Base-by-base conservation (phyloP, 2,888 invertebrate genomes). In the Aproaerema taeniolella region DNA sequence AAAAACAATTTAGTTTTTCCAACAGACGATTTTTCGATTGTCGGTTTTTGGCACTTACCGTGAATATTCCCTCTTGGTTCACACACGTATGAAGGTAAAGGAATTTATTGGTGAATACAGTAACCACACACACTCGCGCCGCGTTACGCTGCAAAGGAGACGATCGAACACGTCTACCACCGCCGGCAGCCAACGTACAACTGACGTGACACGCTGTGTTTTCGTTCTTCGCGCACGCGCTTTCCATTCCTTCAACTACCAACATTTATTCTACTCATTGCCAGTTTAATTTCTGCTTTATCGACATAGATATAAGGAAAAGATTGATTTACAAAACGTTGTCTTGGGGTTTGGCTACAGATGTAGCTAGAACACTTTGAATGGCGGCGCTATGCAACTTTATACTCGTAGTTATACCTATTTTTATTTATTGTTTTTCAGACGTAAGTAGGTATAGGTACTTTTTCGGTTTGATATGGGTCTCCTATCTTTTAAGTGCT, bases 221-320 rank as follows among this genome's bases (percentile, higher is more conserved):
- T 81, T 81, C 78, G 68, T 60, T 53, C 43, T 39, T 20, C 58
- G 58, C 78, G 79, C 82, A 71, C 67, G 82, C 81, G 79, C 57
- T 51, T 7, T 37, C 55, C 70, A n/a, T 71, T 74, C 76, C 78
- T 10, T 9, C 10, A 28, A 28, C 3, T 28, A 8, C 4, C 9
- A 28, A 7, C 28, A n/a, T n/a, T n/a, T n/a, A n/a, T n/a, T n/a
- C n/a, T n/a, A n/a, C n/a, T n/a, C n/a, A n/a, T n/a, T n/a, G n/a
- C n/a, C n/a, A n/a, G n/a, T 5, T 14, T 25, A 66, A 48, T 50
- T 34, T 50, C 31, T 25, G 35, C 56, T 48, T 30, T 67, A 54
- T n/a, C n/a, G n/a, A n/a, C n/a, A n/a, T n/a, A n/a, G n/a, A n/a
- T n/a, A n/a, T n/a, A n/a, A n/a, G n/a, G n/a, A n/a, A n/a, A n/a